These are phyloP conservation scores for Thaleichthys pacificus DNA, from an alignment of 2,797 vertebrate genomes.

Conservation along the genomic window DNA sequence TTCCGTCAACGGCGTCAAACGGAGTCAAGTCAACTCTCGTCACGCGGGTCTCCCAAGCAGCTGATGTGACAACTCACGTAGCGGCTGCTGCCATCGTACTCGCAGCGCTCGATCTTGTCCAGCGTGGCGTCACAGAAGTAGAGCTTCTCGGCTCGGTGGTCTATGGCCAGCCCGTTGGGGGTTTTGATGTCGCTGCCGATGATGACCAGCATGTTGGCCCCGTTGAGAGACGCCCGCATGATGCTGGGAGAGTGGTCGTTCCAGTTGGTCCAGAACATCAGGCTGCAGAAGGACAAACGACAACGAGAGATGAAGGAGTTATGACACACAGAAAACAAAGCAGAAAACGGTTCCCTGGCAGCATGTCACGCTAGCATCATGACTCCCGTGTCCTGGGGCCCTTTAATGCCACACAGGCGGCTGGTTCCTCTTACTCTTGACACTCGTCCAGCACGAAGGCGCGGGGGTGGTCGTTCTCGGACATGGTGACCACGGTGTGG, in stretches of 20 bases:
- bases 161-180: slow-evolving; percentile 93
- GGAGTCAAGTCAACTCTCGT: background rate
- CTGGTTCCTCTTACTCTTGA: slow-evolving; percentile 84
- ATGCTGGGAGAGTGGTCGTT: slow-evolving; percentile 96
- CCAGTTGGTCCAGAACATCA: slow-evolving; percentile 99
- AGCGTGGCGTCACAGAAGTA: slow-evolving; percentile 96
- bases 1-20: background rate
- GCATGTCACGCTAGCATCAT: no score
- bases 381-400: no score
- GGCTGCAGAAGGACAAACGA: slow-evolving; percentile 62
- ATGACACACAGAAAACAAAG: background rate
- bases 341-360: no score
- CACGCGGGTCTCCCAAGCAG: background rate
- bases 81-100: slow-evolving; percentile 91
- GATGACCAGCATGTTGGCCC: slow-evolving; percentile 91
- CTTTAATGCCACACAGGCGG: no score
- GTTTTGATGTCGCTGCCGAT: slow-evolving; percentile 93
- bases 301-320: background rate
- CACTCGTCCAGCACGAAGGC: slow-evolving; percentile 97
- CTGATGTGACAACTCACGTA: slow-evolving; percentile 78
- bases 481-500: slow-evolving; percentile 97
- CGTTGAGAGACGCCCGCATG: slow-evolving; percentile 90
- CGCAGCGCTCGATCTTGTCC: slow-evolving; percentile 97
- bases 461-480: slow-evolving; percentile 93
- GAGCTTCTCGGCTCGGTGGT: slow-evolving; percentile 94